phyloP scores from a whole-genome alignment of 2,888 invertebrate species.

The Thyatira batis region DNA sequence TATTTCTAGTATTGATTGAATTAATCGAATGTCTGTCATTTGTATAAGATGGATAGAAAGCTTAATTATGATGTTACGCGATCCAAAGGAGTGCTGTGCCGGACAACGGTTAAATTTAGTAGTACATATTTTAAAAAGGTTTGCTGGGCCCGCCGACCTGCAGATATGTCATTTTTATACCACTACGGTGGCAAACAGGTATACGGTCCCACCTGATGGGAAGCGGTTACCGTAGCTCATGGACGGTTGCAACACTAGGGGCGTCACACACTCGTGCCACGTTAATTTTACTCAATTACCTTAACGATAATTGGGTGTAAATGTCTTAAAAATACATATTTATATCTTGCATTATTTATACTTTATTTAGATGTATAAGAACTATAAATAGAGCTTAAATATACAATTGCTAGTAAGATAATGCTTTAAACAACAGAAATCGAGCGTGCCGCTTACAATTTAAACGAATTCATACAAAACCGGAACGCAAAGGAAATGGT shows the following conservation, averaged over 20 bases:
- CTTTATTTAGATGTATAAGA: background rate
- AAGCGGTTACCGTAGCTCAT: too few species aligned
- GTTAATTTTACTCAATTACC: too few species aligned
- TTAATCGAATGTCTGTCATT: slow-evolving; percentile 16
- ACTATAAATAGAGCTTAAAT: background rate
- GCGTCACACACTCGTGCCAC: too few species aligned
- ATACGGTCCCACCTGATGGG: too few species aligned
- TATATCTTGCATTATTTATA: too few species aligned
- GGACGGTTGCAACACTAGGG: too few species aligned
- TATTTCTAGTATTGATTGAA: slow-evolving; percentile 25
- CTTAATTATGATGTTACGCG: background rate
- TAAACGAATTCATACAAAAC: background rate
- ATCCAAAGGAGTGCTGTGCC: background rate
- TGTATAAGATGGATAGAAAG: background rate
- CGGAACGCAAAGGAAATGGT: background rate
- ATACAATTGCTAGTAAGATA: background rate
- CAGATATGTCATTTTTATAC: too few species aligned
- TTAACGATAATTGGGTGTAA: too few species aligned
- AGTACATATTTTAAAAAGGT: too few species aligned
- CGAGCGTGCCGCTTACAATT: background rate
- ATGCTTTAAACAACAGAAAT: background rate
- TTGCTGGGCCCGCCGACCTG: too few species aligned
- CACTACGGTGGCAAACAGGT: too few species aligned
- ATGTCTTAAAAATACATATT: too few species aligned
- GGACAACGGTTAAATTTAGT: background rate